phyloP scores from a whole-genome alignment of 2,888 invertebrate species.

The Alloplasta piceator region DNA sequence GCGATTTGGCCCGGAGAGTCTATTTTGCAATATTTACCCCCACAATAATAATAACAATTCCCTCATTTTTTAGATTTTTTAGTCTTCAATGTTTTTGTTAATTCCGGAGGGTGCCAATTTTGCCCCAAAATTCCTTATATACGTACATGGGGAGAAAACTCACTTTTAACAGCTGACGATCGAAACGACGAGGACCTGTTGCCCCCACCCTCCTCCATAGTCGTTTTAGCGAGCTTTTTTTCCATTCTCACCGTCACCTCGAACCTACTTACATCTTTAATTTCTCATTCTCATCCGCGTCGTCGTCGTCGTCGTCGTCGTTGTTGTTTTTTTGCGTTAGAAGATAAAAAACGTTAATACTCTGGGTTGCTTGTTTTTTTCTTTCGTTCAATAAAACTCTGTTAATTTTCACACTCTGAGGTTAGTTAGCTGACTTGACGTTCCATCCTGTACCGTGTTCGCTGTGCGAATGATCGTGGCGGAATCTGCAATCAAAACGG shows the following conservation, averaged over 20 bases:
- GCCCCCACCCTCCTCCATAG: slow-evolving; percentile 39
- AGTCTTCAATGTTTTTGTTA: too few species aligned
- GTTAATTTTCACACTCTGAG: slow-evolving; percentile 63
- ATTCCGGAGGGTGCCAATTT: too few species aligned
- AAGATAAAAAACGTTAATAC: slow-evolving; percentile 53
- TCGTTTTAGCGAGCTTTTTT: slow-evolving; percentile 44
- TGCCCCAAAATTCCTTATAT: too few species aligned
- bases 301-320: too few species aligned
- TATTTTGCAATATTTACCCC: too few species aligned
- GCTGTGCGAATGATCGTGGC: slow-evolving; percentile 24
- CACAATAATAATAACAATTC: too few species aligned
- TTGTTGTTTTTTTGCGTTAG: slow-evolving; percentile 44
- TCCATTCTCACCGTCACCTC: slow-evolving; percentile 26
- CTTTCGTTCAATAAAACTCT: slow-evolving; percentile 51
- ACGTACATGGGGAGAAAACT: slow-evolving; percentile 19
- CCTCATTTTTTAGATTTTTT: too few species aligned
- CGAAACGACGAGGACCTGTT: slow-evolving; percentile 53
- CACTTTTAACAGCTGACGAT: slow-evolving; percentile 54
- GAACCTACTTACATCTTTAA: slow-evolving; percentile 57
- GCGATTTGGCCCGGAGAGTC: too few species aligned
- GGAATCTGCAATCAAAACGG: slow-evolving; percentile 55
- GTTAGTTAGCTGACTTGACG: slow-evolving; percentile 57
- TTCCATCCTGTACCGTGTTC: slow-evolving; percentile 49
- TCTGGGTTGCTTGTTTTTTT: slow-evolving; percentile 13
- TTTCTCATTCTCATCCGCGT: not conserved